Evolutionary conservation across 2,888 invertebrate genomes (phyloP), one percentile per base, ranked within the genome.

Genomic region (Drosophila kambysellisi): DNA sequence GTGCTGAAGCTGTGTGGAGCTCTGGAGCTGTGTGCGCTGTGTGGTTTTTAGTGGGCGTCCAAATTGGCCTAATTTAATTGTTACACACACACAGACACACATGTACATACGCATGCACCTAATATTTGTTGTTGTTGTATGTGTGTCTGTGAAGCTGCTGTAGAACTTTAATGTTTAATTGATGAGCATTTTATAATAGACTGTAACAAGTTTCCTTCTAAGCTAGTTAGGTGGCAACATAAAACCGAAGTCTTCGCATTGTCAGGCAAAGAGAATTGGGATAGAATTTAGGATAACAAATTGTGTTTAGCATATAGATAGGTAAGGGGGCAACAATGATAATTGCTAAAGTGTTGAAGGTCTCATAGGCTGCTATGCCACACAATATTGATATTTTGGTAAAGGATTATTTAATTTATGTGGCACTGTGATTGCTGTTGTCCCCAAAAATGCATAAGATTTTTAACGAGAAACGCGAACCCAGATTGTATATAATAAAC

Each of bases 161-260:
- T 41, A 50, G 30, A 68, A 60, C 43, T 66, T 62, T 25, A 37
- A 65, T 69, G 57, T 81, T 62, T 57, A 46, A 65, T 69, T 59
- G 73, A 56, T 56, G 85, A 87, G 89, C 90, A 90, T 87, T 87
- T 78, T 20, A 89, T 90, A 87, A 87, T 90, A 87, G 87, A 90
- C 87, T 88, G 89, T 83, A 87, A 78, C 83, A 63, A 82, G 87
- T 86, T 90, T 87, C 87, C 90, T 87, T 90, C 62, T 82, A 84
- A 79, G 74, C 50, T 82, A 85, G 88, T 75, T 86, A 89, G 82
- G 75, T 70, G 74, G 65, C 63, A 57, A 51, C 63, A 71, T 58
- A 57, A 71, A 72, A 64, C 60, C 52, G 37, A 67, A 39, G 71
- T 57, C 43, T 57, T 57, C 30, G 35, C 37, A 52, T 53, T 60